Evolutionary conservation across 2,113 vertebrate species (phyloP).

Genomic region (Caretta caretta): DNA sequence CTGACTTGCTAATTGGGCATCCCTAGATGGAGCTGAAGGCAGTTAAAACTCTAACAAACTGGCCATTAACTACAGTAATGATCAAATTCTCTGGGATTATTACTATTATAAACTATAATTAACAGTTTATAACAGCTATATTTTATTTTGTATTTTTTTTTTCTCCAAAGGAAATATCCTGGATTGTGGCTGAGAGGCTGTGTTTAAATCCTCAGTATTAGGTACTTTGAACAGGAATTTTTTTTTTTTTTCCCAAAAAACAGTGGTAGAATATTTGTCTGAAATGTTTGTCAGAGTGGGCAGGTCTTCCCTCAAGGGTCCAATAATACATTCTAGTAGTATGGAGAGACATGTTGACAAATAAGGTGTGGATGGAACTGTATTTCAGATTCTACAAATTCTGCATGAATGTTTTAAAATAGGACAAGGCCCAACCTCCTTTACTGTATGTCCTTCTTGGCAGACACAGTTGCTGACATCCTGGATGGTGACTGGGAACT

Average conservation of each 20-base stretch:
- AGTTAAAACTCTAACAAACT: conserved; percentile 74
- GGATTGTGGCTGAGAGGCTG: background rate
- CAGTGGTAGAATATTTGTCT: background rate
- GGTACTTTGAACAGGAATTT: background rate
- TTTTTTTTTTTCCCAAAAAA: background rate
- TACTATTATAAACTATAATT: conserved; percentile 75
- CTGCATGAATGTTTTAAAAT: background rate
- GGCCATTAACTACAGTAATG: conserved; percentile 77
- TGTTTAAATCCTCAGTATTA: background rate
- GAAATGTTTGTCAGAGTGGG: background rate
- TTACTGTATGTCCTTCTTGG: background rate
- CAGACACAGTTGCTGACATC: background rate
- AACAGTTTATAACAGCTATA: conserved; percentile 71
- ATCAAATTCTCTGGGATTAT: conserved; percentile 77
- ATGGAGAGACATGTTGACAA: fast-evolving
- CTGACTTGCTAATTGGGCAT: conserved; percentile 76
- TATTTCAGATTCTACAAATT: background rate
- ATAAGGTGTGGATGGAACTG: background rate
- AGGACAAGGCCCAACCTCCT: background rate
- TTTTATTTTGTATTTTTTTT: conserved; percentile 70
- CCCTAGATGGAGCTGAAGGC: conserved; percentile 70
- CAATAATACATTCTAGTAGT: background rate
- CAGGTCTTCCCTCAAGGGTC: background rate
- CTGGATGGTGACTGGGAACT: background rate
- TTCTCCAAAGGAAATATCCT: conserved; percentile 35